These are phyloP conservation scores for Hyposoter didymator DNA, from an alignment of 2,888 invertebrate species.

Conservation along the genomic window DNA sequence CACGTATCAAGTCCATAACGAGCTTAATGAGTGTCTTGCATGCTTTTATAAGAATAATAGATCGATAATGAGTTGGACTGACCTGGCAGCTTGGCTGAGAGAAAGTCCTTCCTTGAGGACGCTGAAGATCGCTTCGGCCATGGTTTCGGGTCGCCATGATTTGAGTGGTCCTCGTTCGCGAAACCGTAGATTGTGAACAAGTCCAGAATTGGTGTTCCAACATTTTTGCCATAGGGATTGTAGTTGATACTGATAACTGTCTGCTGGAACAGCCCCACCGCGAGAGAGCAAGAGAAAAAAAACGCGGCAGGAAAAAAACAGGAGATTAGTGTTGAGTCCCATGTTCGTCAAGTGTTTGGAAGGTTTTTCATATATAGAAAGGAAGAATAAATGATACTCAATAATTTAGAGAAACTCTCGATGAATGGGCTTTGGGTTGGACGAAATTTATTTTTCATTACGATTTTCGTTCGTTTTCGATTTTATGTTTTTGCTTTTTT, in stretches of 20 bases:
- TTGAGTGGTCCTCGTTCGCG: conserved; percentile 96
- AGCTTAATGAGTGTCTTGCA: not conserved
- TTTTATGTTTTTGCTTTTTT: conserved; percentile 41
- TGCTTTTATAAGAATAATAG: not conserved
- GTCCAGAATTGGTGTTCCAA: conserved; percentile 96
- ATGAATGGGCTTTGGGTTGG: conserved; percentile 54
- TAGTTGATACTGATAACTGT: conserved; percentile 97
- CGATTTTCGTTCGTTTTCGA: conserved; percentile 25
- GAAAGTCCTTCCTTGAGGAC: conserved; percentile 96
- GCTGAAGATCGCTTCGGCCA: conserved; percentile 97
- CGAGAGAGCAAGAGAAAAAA: conserved; percentile 68
- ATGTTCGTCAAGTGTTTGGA: conserved; percentile 28
- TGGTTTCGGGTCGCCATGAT: conserved; percentile 97
- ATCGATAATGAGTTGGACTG: conserved; percentile 39
- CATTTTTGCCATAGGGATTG: conserved; percentile 98
- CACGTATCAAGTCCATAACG: not conserved
- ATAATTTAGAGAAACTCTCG: conserved; percentile 60
- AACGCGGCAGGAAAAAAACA: conserved; percentile 70
- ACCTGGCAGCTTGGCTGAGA: conserved; percentile 92
- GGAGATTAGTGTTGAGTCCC: conserved; percentile 71
- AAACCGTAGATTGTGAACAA: conserved; percentile 95
- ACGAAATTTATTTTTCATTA: conserved; percentile 31
- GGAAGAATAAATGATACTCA: conserved; percentile 62
- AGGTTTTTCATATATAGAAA: conserved; percentile 22
- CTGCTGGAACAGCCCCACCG: conserved; percentile 87